Base-by-base conservation (phyloP, 2,888 invertebrate species). In the Baccha elongata region DNA sequence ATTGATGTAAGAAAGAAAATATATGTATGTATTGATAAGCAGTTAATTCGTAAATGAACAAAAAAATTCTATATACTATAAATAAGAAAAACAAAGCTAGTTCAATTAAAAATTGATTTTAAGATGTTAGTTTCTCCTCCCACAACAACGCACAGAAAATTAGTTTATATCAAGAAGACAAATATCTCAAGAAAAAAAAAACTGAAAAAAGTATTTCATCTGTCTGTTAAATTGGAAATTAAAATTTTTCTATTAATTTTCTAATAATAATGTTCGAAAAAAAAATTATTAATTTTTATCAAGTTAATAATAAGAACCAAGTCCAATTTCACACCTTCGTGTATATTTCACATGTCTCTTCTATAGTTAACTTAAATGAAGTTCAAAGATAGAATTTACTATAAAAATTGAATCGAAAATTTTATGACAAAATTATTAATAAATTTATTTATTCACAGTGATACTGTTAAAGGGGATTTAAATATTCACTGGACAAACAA, bases 91-190 rank as follows among this genome's bases (percentile, higher is more conserved):
- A 44, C 35, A 60, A 13, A 35, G 32, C 53, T 42, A 50, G 79
- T 81, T 81, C 58, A 75, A 75, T 81, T 69, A 52, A 60, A 64
- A 80, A 80, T 74, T 73, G 53, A 75, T 71, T 75, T 71, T 26
- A 81, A 8, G 46, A 67, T 62, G 71, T 81, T 75, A 81, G 76
- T 75, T 75, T 81, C 40, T 76, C 81, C 71, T 60, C 60, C 60
- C 75, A 67, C 69, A 81, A 81, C 81, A 71, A 81, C 81, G 81
- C 81, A 81, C 81, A 81, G 71, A 67, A 80, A 50, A 81, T 53
- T 42, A 40, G 53, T 81, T 72, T 75, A 72, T 81, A 67, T 65
- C 69, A 67, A 71, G 37, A 62, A 81, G 71, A 76, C 52, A 64
- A 46, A 60, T 46, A 32, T 50, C 44, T 80, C 40, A n/a, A 62